Evolutionary conservation across 1,140 invertebrate genomes (phyloP).

Genomic region (Apis laboriosa): DNA sequence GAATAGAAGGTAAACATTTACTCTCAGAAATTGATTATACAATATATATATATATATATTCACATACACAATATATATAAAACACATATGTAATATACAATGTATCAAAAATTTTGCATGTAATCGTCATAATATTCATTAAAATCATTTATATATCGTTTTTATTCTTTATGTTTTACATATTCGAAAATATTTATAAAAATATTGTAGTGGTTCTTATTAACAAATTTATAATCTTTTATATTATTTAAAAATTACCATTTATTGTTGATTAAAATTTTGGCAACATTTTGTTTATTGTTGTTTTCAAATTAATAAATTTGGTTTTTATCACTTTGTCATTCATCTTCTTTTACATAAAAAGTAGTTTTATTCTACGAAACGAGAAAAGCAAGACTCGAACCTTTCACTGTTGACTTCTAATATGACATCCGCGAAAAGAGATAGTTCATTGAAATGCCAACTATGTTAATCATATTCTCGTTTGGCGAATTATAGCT

Average conservation of each 20-base stretch:
- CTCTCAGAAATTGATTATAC: constrained; percentile 1
- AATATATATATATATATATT: neutral
- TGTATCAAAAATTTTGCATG: too few relatives aligned
- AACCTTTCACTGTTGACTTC: constrained; percentile 74
- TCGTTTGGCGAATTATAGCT: neutral
- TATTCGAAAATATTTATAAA: neutral
- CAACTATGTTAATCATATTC: neutral
- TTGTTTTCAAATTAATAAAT: neutral
- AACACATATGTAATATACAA: too few relatives aligned
- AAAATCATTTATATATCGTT: neutral
- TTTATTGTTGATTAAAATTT: neutral
- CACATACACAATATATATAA: too few relatives aligned
- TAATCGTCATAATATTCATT: neutral
- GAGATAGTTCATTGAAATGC: constrained; percentile 25
- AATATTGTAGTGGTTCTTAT: neutral
- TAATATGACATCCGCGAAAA: constrained; percentile 28
- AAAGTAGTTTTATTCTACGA: neutral
- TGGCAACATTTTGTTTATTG: neutral
- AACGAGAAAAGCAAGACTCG: constrained; percentile 39
- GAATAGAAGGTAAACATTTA: constrained; percentile 33
- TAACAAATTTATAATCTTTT: neutral
- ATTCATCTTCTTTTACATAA: neutral
- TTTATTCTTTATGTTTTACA: neutral
- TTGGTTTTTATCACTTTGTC: neutral
- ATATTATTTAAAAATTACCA: neutral